phyloP scores from a whole-genome alignment of 2,113 vertebrate genomes.

The Oreochromis tanganicae region DNA sequence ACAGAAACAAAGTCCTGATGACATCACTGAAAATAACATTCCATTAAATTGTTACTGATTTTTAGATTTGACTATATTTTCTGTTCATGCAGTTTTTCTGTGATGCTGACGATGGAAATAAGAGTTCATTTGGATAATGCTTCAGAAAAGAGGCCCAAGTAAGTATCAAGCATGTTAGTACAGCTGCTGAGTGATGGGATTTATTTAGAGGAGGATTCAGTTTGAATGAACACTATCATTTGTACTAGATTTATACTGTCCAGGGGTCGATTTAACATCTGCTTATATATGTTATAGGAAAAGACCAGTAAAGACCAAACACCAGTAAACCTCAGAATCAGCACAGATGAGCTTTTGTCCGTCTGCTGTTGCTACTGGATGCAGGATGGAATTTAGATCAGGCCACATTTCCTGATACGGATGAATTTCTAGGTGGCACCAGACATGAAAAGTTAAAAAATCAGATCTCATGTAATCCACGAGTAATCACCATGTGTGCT shows the following conservation, averaged over 20 bases:
- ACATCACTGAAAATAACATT: neutral
- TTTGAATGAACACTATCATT: neutral
- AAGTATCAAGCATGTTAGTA: neutral
- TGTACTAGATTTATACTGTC: neutral
- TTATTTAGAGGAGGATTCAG: neutral
- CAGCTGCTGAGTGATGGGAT: neutral
- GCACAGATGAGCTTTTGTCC: neutral
- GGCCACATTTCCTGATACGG: neutral
- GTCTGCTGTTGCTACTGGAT: neutral
- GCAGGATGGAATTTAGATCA: neutral
- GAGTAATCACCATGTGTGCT: neutral
- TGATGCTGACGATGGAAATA: fast-evolving
- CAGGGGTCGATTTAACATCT: neutral
- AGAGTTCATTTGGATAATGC: neutral
- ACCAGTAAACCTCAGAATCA: neutral
- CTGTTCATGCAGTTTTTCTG: neutral
- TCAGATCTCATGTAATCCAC: neutral
- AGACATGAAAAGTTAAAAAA: neutral
- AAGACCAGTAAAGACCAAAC: neutral
- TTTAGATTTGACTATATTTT: neutral
- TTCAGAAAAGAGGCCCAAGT: neutral
- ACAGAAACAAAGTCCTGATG: neutral
- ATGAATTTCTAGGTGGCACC: neutral
- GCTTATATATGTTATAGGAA: neutral
- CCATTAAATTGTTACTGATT: neutral